These are phyloP conservation scores for Drosophila chauvacae DNA, from an alignment of 1,140 invertebrate species.

Conservation along the genomic window DNA sequence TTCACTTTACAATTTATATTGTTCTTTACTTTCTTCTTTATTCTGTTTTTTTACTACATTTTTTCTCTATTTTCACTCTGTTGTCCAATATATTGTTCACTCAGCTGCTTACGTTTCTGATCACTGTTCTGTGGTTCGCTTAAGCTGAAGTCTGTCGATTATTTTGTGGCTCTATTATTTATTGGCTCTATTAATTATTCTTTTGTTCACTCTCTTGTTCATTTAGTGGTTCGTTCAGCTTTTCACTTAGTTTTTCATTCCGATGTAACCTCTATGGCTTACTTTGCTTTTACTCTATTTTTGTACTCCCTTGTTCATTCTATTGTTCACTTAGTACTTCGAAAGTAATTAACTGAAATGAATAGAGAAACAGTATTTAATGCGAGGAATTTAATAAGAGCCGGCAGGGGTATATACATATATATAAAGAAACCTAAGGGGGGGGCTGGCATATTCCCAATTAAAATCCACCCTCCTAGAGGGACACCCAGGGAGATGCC, in stretches of 20 bases:
- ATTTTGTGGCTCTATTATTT: too few relatives aligned
- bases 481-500: neutral
- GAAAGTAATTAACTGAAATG: neutral
- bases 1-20: too few relatives aligned
- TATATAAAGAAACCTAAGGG: neutral
- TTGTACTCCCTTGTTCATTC: neutral
- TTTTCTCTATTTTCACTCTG: too few relatives aligned
- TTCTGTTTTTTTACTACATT: too few relatives aligned
- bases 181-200: too few relatives aligned
- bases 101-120: too few relatives aligned
- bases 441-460: neutral
- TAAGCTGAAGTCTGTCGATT: too few relatives aligned
- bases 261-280: neutral
- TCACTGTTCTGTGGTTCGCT: too few relatives aligned
- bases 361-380: neutral
- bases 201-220: too few relatives aligned
- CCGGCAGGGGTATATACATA: neutral
- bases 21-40: too few relatives aligned
- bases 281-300: neutral
- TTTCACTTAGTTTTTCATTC: neutral
- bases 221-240: too few relatives aligned
- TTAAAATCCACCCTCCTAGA: neutral
- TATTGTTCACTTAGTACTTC: neutral
- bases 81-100: too few relatives aligned
- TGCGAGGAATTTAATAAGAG: neutral